A percentile compares a stretch with the other conserved stretches of the same genome.
phyloP scores from a whole-genome alignment of 2,797 vertebrate genomes.

The Ptychobarbus kaznakovi region DNA sequence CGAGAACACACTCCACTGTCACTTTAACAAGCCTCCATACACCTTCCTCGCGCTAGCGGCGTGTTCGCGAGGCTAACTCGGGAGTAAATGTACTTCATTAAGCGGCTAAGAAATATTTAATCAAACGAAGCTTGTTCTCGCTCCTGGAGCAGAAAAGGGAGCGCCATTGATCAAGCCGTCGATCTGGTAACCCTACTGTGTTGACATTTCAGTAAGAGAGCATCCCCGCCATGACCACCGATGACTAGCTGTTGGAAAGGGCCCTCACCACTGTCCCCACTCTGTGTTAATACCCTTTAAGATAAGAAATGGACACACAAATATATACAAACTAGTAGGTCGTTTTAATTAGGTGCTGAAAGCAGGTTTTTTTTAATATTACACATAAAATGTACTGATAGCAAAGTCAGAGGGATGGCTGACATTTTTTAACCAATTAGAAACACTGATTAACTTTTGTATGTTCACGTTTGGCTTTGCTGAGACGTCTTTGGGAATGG shows the following conservation, averaged over 20 bases:
- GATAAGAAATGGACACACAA: constrained; percentile 9
- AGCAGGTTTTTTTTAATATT: background rate
- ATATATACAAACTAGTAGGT: constrained; percentile 13
- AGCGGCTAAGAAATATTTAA: constrained; percentile 75
- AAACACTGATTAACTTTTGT: background rate
- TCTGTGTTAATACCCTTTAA: constrained; percentile 31
- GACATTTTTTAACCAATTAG: background rate
- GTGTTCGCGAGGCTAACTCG: constrained; percentile 66
- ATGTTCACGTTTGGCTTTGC: background rate
- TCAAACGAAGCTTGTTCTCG: constrained; percentile 71
- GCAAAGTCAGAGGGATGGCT: background rate
- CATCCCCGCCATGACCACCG: constrained; percentile 65
- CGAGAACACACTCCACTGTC: constrained; percentile 34
- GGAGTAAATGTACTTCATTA: constrained; percentile 76
- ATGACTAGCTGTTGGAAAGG: constrained; percentile 34
- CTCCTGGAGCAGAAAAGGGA: constrained; percentile 57
- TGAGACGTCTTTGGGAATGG: background rate
- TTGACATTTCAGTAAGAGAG: constrained; percentile 77
- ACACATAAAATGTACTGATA: background rate
- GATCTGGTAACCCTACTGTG: constrained; percentile 71
- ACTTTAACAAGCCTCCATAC: constrained; percentile 45
- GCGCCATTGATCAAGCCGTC: constrained; percentile 77
- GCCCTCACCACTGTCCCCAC: constrained; percentile 11
- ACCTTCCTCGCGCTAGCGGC: constrained; percentile 44
- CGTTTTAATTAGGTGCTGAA: constrained; percentile 51